Percentiles rank a stretch among this genome's conserved stretches.
Conservation (phyloP, 2,888 invertebrate genomes). For the Tetanocera ferruginea region DNA sequence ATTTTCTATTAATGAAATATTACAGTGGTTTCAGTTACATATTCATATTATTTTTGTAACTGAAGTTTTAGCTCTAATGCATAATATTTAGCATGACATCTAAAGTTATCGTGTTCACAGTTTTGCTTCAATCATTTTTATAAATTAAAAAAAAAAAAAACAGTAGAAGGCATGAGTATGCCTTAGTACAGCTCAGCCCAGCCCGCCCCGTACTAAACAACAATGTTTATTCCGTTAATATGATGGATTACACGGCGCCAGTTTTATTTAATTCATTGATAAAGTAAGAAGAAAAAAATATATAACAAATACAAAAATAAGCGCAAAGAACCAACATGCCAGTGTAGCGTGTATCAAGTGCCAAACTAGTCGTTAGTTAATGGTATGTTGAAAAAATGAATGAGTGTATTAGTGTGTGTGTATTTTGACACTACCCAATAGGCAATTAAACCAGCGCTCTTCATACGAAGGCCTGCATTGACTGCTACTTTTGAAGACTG, state of each 20-base stretch:
- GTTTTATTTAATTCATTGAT: constrained; percentile 50
- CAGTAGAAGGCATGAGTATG: background rate
- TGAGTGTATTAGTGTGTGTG: background rate
- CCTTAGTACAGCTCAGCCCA: too few relatives aligned
- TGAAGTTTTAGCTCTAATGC: background rate
- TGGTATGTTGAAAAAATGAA: background rate
- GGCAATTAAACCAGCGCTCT: too few relatives aligned
- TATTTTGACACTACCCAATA: too few relatives aligned
- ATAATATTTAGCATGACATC: background rate
- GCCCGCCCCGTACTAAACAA: background rate
- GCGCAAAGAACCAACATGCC: background rate
- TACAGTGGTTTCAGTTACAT: too few relatives aligned
- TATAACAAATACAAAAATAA: background rate
- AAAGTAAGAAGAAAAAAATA: constrained; percentile 32
- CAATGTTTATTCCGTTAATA: constrained; percentile 23
- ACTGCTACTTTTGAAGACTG: too few relatives aligned
- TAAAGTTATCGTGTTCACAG: background rate
- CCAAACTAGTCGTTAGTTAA: background rate
- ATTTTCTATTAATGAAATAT: background rate
- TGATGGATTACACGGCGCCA: constrained; percentile 55
- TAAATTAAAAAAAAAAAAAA: background rate
- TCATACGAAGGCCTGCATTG: too few relatives aligned
- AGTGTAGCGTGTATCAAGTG: background rate
- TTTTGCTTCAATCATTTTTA: background rate
- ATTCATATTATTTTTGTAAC: background rate